Evolutionary conservation across 1,140 invertebrate genomes (phyloP).

Genomic region (Drosophila repletoides): DNA sequence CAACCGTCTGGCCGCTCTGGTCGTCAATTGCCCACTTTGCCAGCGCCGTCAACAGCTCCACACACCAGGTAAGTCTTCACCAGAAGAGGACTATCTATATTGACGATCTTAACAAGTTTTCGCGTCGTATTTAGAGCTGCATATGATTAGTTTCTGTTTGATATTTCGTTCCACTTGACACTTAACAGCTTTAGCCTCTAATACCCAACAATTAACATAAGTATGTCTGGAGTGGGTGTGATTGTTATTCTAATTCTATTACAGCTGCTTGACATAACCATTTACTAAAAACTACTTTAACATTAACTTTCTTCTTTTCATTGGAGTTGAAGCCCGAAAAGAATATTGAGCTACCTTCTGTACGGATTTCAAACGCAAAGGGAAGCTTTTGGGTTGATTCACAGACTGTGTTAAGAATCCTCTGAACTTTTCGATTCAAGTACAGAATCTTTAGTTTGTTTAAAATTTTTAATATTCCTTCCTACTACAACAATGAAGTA

Average conservation of each 20-base stretch:
- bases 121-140: conserved; percentile 12
- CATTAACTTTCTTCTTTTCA: too few relatives aligned
- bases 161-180: conserved; percentile 18
- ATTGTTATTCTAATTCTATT: not conserved
- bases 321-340: too few relatives aligned
- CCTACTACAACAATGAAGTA: too few relatives aligned
- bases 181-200: conserved; percentile 13
- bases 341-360: too few relatives aligned
- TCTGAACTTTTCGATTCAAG: too few relatives aligned
- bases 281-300: not conserved
- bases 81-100: not conserved
- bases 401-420: too few relatives aligned
- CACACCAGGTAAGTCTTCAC: conserved; percentile 60
- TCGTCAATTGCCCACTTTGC: conserved; percentile 59
- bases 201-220: not conserved
- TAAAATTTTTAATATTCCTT: too few relatives aligned
- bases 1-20: conserved; percentile 41
- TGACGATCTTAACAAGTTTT: conserved; percentile 2
- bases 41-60: conserved; percentile 68
- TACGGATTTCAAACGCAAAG: too few relatives aligned
- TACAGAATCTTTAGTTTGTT: too few relatives aligned
- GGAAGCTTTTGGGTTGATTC: too few relatives aligned
- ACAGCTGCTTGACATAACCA: not conserved
- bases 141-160: conserved; percentile 13
- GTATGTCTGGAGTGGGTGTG: conserved; percentile 1